Base-by-base conservation (phyloP, 2,113 vertebrate species). In the Hemiscyllium ocellatum region DNA sequence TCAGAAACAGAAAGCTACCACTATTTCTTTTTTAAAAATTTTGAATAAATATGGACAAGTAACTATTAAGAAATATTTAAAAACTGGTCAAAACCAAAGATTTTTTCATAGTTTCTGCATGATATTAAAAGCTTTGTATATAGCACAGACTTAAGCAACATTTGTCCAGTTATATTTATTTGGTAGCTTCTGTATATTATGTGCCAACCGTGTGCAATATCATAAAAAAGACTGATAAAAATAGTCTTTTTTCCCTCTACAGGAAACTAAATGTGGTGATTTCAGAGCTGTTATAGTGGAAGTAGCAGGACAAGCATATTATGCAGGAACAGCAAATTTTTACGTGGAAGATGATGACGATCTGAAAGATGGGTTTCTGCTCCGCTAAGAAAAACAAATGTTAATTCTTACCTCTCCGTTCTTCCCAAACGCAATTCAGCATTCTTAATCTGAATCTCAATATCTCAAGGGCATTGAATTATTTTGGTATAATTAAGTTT, bases 211-310 rank as follows among this genome's bases (percentile, higher is more conserved):
- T 83, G 37, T 42, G n/a, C 37, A 83, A 83, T 17, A 80, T 80
- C 3, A 12, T 80, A n/a, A 80, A 3, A 61, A 83, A 83, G 37
- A 4, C 37, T 83, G 80, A 37, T 83, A 89, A 29, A n/a, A 89
- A 26, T 50, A 6, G 47, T 33, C 76, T 86, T 65, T 95, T 95
- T 96, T 96, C 87, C 95, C 91, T 61, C 56, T 2, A 61, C 96
- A 99, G 99, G 98, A 99, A 97, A 96, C 97, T 2, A 97, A 76
- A 78, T 99, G 98, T 96, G 98, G 98, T 33, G 97, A 98, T 72
- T 98, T 98, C 96, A 97, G 97, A 0, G 98, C 98, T 0, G 98
- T 99, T 1, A 96, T 99, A 2, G 99, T 99, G 96, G 99, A 99
- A 97, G 99, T 99, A 0, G 97, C 98, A 0, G 99, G 99, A 96